These are phyloP conservation scores for Bergia sp. DNA, from an alignment of 92 coral and sea anemone genomes.

Conservation along the genomic window DNA sequence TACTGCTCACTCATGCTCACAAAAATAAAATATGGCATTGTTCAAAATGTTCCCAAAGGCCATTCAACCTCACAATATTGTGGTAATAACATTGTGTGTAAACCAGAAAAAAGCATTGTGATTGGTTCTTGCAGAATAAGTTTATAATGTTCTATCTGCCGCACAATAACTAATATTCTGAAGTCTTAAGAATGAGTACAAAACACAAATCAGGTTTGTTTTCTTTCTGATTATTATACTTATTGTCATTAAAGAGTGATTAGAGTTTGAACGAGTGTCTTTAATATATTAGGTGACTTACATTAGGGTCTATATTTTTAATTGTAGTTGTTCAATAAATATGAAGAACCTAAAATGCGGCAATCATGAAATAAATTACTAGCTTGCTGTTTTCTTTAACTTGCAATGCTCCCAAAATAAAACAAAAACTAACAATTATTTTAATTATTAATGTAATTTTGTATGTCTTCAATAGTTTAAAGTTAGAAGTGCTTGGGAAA, in stretches of 20 bases:
- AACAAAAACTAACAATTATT: background rate
- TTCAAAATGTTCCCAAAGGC: no score
- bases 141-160: background rate
- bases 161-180: background rate
- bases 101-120: background rate
- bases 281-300: background rate
- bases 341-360: background rate
- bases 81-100: background rate
- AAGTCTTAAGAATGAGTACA: background rate
- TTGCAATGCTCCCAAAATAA: background rate
- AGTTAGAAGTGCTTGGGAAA: slow-evolving; percentile 6
- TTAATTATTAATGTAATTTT: background rate
- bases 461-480: background rate
- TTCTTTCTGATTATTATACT: background rate
- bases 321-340: background rate
- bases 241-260: background rate
- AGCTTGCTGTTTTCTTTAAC: background rate
- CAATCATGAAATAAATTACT: background rate
- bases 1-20: no score
- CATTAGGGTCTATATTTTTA: no score
- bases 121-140: background rate
- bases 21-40: no score
- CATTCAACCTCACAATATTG: no score
- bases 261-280: background rate
- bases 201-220: background rate